phyloP scores from a whole-genome alignment of 2,797 vertebrate species.

The Hemitrygon akajei region DNA sequence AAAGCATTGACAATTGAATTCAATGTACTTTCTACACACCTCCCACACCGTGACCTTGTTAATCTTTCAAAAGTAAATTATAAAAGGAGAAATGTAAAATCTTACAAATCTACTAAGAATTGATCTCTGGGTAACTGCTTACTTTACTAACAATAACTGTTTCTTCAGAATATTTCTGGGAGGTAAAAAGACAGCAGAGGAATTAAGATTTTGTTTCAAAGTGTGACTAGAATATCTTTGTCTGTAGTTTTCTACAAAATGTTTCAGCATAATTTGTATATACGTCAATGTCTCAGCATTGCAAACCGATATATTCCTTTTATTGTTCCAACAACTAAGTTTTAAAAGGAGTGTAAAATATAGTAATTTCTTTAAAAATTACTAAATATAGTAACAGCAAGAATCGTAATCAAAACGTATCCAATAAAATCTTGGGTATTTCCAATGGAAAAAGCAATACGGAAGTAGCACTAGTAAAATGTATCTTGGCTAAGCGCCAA shows the following conservation, averaged over 20 bases:
- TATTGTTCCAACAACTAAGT: not conserved
- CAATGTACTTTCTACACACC: not conserved
- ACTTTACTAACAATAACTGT: no score
- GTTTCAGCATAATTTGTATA: not conserved
- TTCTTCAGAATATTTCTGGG: not conserved
- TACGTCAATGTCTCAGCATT: not conserved
- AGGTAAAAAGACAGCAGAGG: not conserved
- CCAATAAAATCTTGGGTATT: not conserved
- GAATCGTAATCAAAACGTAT: not conserved
- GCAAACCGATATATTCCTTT: not conserved
- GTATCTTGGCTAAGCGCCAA: not conserved
- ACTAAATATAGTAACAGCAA: not conserved
- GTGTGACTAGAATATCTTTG: not conserved
- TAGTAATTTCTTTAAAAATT: no score
- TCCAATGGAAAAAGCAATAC: not conserved
- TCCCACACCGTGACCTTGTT: not conserved
- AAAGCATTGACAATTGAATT: not conserved
- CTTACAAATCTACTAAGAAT: not conserved
- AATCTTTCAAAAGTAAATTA: not conserved
- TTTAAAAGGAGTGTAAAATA: not conserved
- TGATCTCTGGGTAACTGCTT: not conserved
- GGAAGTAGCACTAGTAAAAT: not conserved
- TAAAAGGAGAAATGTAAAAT: not conserved
- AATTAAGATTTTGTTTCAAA: not conserved
- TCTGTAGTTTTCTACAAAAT: not conserved